Evolutionary conservation across 2,797 vertebrate genomes (phyloP), one percentile per base, ranked within the genome.

Genomic region (Columba guinea): DNA sequence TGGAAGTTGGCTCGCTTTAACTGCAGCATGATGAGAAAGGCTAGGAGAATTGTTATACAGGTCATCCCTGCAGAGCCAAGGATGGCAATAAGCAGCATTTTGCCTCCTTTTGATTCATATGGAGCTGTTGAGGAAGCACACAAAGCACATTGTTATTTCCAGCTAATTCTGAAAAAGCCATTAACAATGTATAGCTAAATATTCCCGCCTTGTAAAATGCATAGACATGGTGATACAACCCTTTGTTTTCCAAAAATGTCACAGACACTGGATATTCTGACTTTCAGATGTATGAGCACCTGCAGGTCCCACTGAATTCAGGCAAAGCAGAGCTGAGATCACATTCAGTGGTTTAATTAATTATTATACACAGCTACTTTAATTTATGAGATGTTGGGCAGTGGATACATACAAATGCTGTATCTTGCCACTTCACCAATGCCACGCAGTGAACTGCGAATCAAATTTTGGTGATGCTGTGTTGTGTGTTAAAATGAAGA

Each of bases 11-110:
- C 98, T 92, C 98, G 95, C 97, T 98, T 99, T 91, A 99, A 69
- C 87, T 99, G 98, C 81, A 99, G 82, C 95, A 99, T 98, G 64
- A 99, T 98, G 87, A 98, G 98, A 96, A 99, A 99, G 83, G 98
- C 98, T 86, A 99, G 91, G 23, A 99, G 97, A 89, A 99, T 98
- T 4, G 98, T 99, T 84, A 99, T 95, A 89, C 98, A 99, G 24
- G 98, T 99, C 98, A 99, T 99, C 35, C 98, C 98, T 55, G 98
- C 98, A 1, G 98, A 99, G 39, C 98, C 98, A 51, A 99, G 98
- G 71, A 99, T 99, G 39, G 98, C 98, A 84, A 98, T 98, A 41
- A 99, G 98, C 84, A 99, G 96, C 98, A 99, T 98, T 96, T 97
- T 98, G 28, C 98, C 95, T 37, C 98, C 98, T 83, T 97, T 98